Evolutionary conservation across 2,888 invertebrate species (phyloP).

Genomic region (Lasioglossum pauxillum): DNA sequence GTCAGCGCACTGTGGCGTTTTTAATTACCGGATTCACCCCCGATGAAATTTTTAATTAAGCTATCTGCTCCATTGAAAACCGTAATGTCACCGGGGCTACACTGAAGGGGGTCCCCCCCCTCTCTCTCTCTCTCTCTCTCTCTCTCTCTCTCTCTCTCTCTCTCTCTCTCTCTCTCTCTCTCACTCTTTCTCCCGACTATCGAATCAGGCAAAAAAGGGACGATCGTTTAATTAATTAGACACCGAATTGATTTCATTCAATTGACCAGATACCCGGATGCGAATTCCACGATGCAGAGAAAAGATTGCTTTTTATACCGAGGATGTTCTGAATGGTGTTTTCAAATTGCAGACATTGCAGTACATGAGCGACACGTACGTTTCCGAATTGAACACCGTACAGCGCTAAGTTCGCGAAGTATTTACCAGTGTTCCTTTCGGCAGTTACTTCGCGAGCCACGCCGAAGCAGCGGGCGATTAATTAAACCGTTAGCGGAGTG

Average conservation of each 20-base stretch:
- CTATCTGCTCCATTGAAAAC: slow-evolving; percentile 19
- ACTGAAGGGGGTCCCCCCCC: not conserved
- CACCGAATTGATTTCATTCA: slow-evolving; percentile 30
- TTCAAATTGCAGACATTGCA: not conserved
- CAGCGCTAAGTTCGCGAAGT: too few relatives aligned
- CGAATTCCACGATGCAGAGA: not conserved
- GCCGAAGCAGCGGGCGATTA: not conserved
- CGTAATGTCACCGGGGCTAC: slow-evolving; percentile 14
- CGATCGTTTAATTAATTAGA: slow-evolving; percentile 43
- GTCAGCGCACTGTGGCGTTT: slow-evolving; percentile 24
- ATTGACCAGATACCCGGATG: slow-evolving; percentile 2
- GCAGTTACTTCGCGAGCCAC: not conserved
- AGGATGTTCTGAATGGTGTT: not conserved
- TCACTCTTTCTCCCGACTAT: not conserved
- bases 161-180: not conserved
- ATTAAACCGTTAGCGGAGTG: slow-evolving; percentile 26
- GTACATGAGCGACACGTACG: too few relatives aligned
- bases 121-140: not conserved
- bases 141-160: too few relatives aligned
- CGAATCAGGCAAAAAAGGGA: not conserved
- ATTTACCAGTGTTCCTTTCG: not conserved
- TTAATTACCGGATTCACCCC: slow-evolving; percentile 37
- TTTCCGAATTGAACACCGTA: too few relatives aligned
- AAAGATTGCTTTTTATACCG: not conserved
- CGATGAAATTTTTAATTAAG: slow-evolving; percentile 46